phyloP scores from a whole-genome alignment of 2,797 vertebrate species.

The Anolis apletophallus region DNA sequence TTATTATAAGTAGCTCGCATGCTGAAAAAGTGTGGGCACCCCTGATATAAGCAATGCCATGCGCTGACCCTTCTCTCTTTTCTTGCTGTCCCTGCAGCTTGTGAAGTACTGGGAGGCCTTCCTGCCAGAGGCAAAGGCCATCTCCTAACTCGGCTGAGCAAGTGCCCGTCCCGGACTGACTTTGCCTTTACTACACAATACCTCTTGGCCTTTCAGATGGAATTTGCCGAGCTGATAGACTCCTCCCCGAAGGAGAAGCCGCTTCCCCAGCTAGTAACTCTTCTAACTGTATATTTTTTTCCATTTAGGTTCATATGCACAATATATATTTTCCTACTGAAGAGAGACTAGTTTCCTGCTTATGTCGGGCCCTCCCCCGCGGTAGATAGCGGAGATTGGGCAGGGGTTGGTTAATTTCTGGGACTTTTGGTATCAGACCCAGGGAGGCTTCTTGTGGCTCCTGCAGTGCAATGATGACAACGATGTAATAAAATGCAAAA shows the following conservation, averaged over 20 bases:
- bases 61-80: conserved; percentile 42
- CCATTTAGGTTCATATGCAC: conserved; percentile 82
- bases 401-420: conserved; percentile 77
- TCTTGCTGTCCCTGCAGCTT: conserved; percentile 80
- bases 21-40: too few relatives aligned
- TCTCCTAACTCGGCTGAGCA: conserved; percentile 84
- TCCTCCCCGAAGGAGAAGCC: conserved; percentile 44
- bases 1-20: too few relatives aligned
- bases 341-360: conserved; percentile 81
- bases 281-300: conserved; percentile 86
- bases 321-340: conserved; percentile 93
- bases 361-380: conserved; percentile 71
- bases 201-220: conserved; percentile 85
- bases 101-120: conserved; percentile 99
- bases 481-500: conserved; percentile 83
- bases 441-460: conserved; percentile 77
- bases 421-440: conserved; percentile 78
- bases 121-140: conserved; percentile 97
- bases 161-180: conserved; percentile 65
- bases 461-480: conserved; percentile 78
- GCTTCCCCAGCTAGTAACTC: conserved; percentile 70
- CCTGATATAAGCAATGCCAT: not conserved
- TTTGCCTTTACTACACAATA: conserved; percentile 88
- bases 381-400: conserved; percentile 62
- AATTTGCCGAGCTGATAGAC: conserved; percentile 64